Evolutionary conservation across 1,140 invertebrate genomes (phyloP).

Genomic region (Hesperophylax magnus): DNA sequence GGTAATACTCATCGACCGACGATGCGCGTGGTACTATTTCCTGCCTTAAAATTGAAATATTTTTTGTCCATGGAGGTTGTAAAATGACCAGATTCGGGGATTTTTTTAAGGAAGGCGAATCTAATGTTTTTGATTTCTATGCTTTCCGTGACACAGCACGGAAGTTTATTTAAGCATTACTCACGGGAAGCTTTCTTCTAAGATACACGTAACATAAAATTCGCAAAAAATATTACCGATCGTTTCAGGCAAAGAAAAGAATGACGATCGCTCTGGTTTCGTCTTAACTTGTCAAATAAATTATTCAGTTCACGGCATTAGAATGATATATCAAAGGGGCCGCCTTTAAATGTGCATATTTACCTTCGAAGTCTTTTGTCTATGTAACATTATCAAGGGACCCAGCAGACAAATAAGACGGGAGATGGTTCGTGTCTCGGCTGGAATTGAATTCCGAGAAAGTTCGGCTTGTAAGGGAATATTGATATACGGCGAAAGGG

Average conservation of each 20-base stretch:
- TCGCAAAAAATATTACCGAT: background rate
- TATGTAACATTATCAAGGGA: slow-evolving; percentile 13
- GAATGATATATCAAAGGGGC: slow-evolving; percentile 42
- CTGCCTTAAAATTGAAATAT: no score
- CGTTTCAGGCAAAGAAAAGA: slow-evolving; percentile 16
- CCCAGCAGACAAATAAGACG: background rate
- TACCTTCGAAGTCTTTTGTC: slow-evolving; percentile 24
- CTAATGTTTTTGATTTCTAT: no score
- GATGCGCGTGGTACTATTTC: no score
- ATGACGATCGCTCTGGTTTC: background rate
- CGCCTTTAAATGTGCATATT: slow-evolving; percentile 48
- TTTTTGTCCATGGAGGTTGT: no score
- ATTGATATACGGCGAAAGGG: slow-evolving; percentile 20
- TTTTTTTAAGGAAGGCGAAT: no score
- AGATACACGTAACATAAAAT: no score
- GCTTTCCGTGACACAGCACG: no score
- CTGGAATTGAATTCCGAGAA: slow-evolving; percentile 18
- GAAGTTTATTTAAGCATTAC: no score
- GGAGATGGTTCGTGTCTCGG: background rate
- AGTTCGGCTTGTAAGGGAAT: slow-evolving; percentile 30
- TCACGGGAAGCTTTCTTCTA: no score
- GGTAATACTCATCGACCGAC: no score
- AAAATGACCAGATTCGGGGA: no score
- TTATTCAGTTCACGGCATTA: slow-evolving; percentile 43
- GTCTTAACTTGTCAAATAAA: slow-evolving; percentile 39